Percentiles rank a stretch among this genome's conserved stretches.
phyloP scores from a whole-genome alignment of 2,797 vertebrate genomes.

The Tamandua tetradactyla region DNA sequence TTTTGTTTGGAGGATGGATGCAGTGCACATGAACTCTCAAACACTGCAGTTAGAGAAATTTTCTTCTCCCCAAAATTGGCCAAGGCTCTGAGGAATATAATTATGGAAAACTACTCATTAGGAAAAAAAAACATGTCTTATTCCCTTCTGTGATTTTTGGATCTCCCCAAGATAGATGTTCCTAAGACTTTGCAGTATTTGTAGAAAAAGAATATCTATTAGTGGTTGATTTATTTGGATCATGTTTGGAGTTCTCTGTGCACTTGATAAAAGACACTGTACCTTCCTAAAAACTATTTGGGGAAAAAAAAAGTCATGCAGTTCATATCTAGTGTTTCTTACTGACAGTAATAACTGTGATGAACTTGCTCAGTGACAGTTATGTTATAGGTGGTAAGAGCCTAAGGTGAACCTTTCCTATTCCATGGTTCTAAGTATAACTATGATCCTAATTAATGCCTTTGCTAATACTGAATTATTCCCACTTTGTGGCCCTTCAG shows the following conservation, averaged over 20 bases:
- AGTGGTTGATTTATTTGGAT: neutral
- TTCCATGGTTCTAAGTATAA: neutral
- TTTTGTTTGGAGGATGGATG: neutral
- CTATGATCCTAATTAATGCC: neutral
- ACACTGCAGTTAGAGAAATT: neutral
- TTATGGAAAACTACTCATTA: neutral
- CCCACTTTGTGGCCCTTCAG: neutral
- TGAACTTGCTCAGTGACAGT: too few relatives aligned
- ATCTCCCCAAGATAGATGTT: neutral
- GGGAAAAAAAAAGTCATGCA: neutral
- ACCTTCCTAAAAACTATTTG: neutral
- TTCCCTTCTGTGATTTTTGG: neutral
- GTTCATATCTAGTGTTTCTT: neutral
- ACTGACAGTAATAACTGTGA: neutral
- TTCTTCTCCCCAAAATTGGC: neutral
- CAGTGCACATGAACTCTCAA: neutral
- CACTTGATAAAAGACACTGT: neutral
- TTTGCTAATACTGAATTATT: neutral
- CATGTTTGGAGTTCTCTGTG: neutral
- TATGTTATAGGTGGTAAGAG: neutral
- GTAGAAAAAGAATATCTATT: neutral
- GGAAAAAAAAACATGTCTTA: neutral
- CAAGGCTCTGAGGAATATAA: neutral
- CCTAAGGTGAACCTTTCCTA: neutral
- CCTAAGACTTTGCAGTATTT: neutral